Conservation (phyloP, 2,888 invertebrate species). For the Alloplasta piceator region DNA sequence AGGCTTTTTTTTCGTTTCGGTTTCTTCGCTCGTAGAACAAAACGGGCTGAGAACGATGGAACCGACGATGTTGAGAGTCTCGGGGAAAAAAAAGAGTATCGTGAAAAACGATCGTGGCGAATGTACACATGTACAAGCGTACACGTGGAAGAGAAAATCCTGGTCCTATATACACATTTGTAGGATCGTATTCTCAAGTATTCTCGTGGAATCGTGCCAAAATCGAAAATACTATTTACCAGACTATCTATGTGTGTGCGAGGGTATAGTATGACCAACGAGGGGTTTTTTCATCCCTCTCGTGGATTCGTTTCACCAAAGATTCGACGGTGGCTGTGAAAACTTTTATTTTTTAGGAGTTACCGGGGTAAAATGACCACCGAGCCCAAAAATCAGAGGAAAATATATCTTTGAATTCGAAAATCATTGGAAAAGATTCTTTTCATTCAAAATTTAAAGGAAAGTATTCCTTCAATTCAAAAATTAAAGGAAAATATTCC, state of each 20-base stretch:
- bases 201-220: slow-evolving; percentile 44
- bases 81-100: too few relatives aligned
- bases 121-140: too few relatives aligned
- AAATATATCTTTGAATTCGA: too few relatives aligned
- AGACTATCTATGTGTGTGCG: background rate
- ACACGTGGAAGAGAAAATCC: background rate
- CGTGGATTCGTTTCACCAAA: slow-evolving; percentile 25
- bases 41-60: slow-evolving; percentile 1
- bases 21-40: background rate
- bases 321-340: slow-evolving; percentile 27
- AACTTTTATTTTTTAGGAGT: background rate
- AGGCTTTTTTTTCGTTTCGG: slow-evolving; percentile 5
- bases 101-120: too few relatives aligned
- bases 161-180: background rate
- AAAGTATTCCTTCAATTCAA: too few relatives aligned
- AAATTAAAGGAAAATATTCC: too few relatives aligned
- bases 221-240: slow-evolving; percentile 42
- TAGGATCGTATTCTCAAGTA: background rate
- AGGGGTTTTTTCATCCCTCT: slow-evolving; percentile 34
- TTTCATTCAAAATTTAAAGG: too few relatives aligned
- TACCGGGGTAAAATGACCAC: too few relatives aligned
- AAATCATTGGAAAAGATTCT: too few relatives aligned
- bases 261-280: slow-evolving; percentile 18
- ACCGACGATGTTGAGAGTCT: too few relatives aligned
- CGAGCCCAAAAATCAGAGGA: too few relatives aligned